These are phyloP conservation scores for Eupristina koningsbergeri DNA, from an alignment of 1,140 invertebrate genomes.

Conservation along the genomic window DNA sequence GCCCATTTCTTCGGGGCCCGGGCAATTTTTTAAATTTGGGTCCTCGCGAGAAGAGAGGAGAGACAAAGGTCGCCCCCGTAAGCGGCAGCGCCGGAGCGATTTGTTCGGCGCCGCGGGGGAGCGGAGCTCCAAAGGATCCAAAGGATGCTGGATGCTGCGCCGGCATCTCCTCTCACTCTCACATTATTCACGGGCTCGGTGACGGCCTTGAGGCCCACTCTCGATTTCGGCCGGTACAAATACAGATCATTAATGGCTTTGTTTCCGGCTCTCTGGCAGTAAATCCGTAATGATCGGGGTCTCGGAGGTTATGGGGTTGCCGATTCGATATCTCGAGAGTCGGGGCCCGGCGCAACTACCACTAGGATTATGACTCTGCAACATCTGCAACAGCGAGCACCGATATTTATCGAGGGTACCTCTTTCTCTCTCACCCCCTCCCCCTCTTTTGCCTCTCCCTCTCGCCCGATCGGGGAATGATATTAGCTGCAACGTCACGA, in stretches of 20 bases:
- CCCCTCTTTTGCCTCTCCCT: too few relatives aligned
- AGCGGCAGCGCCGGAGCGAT: conserved; percentile 63
- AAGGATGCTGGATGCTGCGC: conserved; percentile 59
- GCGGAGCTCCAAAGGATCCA: conserved; percentile 65
- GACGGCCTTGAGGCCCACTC: conserved; percentile 55
- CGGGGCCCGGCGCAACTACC: too few relatives aligned
- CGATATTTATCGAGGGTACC: background rate
- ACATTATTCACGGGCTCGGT: conserved; percentile 69
- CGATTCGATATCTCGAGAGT: background rate
- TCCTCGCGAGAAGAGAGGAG: background rate
- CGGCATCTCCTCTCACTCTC: conserved; percentile 54
- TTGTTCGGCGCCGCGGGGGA: conserved; percentile 70
- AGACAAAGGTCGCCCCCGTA: background rate
- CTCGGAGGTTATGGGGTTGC: too few relatives aligned
- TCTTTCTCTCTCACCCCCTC: too few relatives aligned
- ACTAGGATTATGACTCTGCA: too few relatives aligned
- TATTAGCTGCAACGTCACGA: conserved; percentile 31
- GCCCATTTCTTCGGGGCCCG: background rate
- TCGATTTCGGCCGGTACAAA: conserved; percentile 66
- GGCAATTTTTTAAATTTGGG: conserved; percentile 7
- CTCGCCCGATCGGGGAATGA: conserved; percentile 42
- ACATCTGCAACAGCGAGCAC: too few relatives aligned
- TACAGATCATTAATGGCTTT: conserved; percentile 73
- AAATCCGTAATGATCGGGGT: conserved; percentile 70
- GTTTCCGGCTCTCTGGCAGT: conserved; percentile 67